A percentile compares a stretch with the other conserved stretches of the same genome.
These are phyloP conservation scores for Cacoxenus indagator DNA, from an alignment of 2,888 invertebrate genomes.

Conservation along the genomic window DNA sequence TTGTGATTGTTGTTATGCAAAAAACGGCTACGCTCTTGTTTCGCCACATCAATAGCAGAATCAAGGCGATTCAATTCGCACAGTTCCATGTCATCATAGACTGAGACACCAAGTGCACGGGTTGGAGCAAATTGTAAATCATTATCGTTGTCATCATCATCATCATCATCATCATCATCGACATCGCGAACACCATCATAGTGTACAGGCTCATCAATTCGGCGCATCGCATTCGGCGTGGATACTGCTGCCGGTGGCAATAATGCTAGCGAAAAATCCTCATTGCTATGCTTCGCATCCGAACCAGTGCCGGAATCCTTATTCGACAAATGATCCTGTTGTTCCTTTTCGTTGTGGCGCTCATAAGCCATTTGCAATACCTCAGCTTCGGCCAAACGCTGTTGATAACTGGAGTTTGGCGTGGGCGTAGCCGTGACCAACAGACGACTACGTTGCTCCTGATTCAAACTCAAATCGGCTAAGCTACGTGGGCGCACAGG, in stretches of 20 bases:
- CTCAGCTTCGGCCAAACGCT: conserved; percentile 53
- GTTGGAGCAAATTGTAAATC: conserved; percentile 53
- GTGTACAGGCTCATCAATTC: not conserved
- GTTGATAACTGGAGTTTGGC: conserved; percentile 48
- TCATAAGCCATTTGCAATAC: conserved; percentile 55
- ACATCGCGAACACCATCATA: conserved; percentile 28
- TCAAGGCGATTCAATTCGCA: conserved; percentile 45
- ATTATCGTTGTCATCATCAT: conserved; percentile 42
- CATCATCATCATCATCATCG: conserved; percentile 35
- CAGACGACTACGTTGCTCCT: conserved; percentile 46
- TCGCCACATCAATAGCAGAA: conserved; percentile 33
- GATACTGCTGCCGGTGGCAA: conserved; percentile 29
- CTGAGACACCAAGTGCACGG: conserved; percentile 51
- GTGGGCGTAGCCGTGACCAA: conserved; percentile 61
- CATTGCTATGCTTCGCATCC: conserved; percentile 66
- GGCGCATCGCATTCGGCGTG: conserved; percentile 30
- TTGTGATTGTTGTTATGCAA: conserved; percentile 56
- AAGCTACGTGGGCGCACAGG: conserved; percentile 55
- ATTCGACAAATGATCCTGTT: conserved; percentile 65
- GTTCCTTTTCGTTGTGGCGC: conserved; percentile 52
- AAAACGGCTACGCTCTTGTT: conserved; percentile 51
- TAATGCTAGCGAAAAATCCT: conserved; percentile 54
- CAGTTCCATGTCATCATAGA: conserved; percentile 50
- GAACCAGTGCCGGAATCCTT: conserved; percentile 68
- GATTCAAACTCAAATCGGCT: conserved; percentile 47